Evolutionary conservation across 2,797 vertebrate species (phyloP).

Genomic region (Sylvia borin): DNA sequence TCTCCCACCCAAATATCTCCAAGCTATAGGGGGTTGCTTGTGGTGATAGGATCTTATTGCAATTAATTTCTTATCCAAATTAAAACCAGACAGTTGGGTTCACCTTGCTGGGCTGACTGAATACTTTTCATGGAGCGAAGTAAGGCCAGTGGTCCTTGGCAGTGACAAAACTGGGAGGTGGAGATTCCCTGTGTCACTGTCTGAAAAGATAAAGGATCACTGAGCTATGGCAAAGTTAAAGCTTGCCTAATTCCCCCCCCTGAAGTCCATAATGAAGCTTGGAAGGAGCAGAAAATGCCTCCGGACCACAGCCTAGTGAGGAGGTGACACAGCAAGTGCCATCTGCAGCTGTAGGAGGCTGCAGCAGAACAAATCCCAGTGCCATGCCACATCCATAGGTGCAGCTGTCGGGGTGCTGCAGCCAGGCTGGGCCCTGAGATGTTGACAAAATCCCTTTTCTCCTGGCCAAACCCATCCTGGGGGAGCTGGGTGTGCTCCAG

Average conservation of each 20-base stretch:
- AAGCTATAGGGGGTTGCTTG: background rate
- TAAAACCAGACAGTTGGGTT: conserved; percentile 37
- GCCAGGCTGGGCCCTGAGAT: background rate
- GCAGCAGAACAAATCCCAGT: background rate
- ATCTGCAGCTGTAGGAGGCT: background rate
- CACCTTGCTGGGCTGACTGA: conserved; percentile 42
- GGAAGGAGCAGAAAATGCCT: background rate
- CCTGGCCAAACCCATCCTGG: background rate
- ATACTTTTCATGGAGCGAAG: background rate
- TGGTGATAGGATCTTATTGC: background rate
- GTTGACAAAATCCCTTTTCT: background rate
- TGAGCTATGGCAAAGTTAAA: background rate
- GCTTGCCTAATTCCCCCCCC: too few species aligned
- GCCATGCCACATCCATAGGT: background rate
- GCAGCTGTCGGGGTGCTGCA: background rate
- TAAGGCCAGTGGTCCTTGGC: background rate
- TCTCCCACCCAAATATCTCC: background rate
- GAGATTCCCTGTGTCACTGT: background rate
- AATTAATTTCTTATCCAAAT: conserved; percentile 52
- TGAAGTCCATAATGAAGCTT: background rate
- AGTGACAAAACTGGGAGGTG: background rate
- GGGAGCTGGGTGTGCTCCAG: background rate
- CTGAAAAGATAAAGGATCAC: background rate
- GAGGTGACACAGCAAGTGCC: background rate
- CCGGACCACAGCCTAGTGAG: background rate